phyloP scores from a whole-genome alignment of 2,888 invertebrate species.

The Gymnosoma rotundatum region DNA sequence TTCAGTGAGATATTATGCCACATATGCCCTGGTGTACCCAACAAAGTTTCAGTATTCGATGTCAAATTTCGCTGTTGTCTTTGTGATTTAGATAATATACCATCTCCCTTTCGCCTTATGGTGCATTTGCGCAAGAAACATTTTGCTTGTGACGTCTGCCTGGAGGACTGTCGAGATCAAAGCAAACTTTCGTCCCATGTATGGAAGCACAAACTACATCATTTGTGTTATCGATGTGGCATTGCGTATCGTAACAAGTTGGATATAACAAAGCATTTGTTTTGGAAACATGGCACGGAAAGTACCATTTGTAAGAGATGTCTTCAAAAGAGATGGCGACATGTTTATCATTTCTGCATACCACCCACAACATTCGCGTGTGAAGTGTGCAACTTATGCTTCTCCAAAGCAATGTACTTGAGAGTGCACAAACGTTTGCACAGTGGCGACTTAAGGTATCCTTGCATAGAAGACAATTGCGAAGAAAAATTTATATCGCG shows the following conservation, averaged over 20 bases:
- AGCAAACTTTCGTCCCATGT: constrained; percentile 91
- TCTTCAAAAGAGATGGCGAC: constrained; percentile 95
- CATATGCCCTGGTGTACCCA: constrained; percentile 89
- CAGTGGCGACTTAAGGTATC: constrained; percentile 87
- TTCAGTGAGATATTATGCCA: constrained; percentile 94
- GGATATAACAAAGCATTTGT: constrained; percentile 93
- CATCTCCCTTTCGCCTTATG: constrained; percentile 94
- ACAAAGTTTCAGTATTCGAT: constrained; percentile 82
- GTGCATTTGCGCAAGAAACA: constrained; percentile 93
- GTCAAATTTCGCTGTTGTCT: constrained; percentile 91
- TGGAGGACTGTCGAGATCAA: constrained; percentile 91
- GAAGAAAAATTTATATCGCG: constrained; percentile 91
- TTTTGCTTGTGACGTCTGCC: constrained; percentile 93
- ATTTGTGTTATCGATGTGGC: constrained; percentile 93
- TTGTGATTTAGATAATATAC: constrained; percentile 89
- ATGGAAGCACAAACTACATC: constrained; percentile 94
- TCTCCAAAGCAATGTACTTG: constrained; percentile 89
- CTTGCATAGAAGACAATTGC: constrained; percentile 88
- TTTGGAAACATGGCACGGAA: constrained; percentile 96
- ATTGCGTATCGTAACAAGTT: constrained; percentile 94
- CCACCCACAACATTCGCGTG: constrained; percentile 90
- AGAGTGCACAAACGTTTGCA: constrained; percentile 94
- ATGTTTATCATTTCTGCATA: constrained; percentile 94
- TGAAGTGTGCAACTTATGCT: constrained; percentile 90
- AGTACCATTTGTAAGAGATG: constrained; percentile 93